These are phyloP conservation scores for Noctua pronuba DNA, from an alignment of 2,888 invertebrate species.

Conservation along the genomic window DNA sequence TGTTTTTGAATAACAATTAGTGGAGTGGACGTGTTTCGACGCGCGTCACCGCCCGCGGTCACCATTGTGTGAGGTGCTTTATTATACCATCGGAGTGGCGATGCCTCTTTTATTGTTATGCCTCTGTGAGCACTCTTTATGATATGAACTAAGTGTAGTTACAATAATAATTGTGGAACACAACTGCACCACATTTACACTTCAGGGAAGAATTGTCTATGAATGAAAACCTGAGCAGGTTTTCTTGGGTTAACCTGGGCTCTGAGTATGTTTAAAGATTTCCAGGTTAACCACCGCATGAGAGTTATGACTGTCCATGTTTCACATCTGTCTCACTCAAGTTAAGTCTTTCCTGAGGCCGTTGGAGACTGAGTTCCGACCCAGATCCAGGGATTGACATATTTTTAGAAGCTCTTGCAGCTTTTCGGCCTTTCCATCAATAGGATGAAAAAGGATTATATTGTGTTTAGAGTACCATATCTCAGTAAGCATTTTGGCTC, in stretches of 20 bases:
- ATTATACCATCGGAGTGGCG: not conserved
- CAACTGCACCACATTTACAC: not conserved
- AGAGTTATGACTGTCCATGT: not conserved
- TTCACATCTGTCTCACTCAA: not conserved
- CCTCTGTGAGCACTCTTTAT: not conserved
- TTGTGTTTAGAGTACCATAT: not conserved
- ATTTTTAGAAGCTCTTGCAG: not conserved
- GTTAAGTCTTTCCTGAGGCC: not conserved
- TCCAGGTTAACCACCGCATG: not conserved
- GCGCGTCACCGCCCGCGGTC: slow-evolving; percentile 24
- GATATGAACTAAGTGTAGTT: not conserved
- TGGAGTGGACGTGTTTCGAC: slow-evolving; percentile 4
- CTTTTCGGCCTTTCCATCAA: not conserved
- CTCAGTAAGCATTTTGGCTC: not conserved
- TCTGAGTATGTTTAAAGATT: not conserved
- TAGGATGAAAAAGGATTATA: not conserved
- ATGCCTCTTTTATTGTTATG: slow-evolving; percentile 27
- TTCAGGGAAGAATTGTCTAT: not conserved
- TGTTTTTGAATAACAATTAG: slow-evolving; percentile 43
- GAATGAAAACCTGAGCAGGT: not conserved
- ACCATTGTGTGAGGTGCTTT: slow-evolving; percentile 17
- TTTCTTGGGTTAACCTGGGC: not conserved
- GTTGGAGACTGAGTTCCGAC: not conserved
- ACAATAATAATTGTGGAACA: not conserved
- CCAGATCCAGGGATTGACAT: not conserved